phyloP scores from a whole-genome alignment of 1,140 invertebrate genomes.

The Cecropterus lyciades region DNA sequence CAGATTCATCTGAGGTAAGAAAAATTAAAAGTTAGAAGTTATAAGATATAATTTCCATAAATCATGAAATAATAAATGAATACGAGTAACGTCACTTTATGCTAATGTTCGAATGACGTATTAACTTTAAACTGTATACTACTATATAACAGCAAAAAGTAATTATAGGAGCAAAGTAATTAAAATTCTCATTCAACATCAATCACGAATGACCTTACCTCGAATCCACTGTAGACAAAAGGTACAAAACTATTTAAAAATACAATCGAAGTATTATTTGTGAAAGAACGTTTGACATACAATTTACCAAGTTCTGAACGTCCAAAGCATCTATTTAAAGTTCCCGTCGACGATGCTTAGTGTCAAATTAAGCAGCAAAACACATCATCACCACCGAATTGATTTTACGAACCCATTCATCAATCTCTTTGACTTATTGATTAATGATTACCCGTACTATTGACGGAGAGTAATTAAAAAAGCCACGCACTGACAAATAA shows the following conservation, averaged over 20 bases:
- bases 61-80: too few species aligned
- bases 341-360: slow-evolving; percentile 60
- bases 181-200: slow-evolving; percentile 22
- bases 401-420: slow-evolving; percentile 72
- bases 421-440: slow-evolving; percentile 78
- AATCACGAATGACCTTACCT: slow-evolving; percentile 32
- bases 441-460: slow-evolving; percentile 69
- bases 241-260: slow-evolving; percentile 15
- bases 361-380: slow-evolving; percentile 77
- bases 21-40: too few species aligned
- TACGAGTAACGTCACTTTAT: too few species aligned
- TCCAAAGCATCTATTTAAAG: slow-evolving; percentile 49
- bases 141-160: slow-evolving; percentile 34
- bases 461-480: slow-evolving; percentile 77
- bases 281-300: slow-evolving; percentile 43
- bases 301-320: slow-evolving; percentile 39
- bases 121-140: slow-evolving; percentile 11
- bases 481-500: slow-evolving; percentile 35
- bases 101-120: not conserved
- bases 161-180: slow-evolving; percentile 39
- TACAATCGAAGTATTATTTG: slow-evolving; percentile 9
- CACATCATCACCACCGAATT: slow-evolving; percentile 73
- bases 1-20: too few species aligned
- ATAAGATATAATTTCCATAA: too few species aligned
- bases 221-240: not conserved